Conservation (phyloP, 2,888 invertebrate species). For the Ectemnius cavifrons region DNA sequence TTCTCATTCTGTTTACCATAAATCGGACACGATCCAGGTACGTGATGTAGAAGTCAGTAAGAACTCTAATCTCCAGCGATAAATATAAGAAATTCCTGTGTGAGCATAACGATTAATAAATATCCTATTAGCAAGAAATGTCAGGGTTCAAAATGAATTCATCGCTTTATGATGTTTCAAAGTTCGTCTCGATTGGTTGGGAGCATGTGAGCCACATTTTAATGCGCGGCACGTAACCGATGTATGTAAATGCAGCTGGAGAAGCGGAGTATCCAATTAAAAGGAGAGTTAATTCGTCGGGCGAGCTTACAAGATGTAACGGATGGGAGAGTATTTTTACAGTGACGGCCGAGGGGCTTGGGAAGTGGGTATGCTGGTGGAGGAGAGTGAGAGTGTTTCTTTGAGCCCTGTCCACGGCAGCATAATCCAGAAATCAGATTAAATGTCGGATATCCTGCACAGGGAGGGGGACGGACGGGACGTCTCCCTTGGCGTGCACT, state of each 20-base stretch:
- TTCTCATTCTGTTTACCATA: conserved; percentile 54
- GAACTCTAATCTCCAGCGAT: conserved; percentile 55
- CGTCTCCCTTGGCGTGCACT: conserved; percentile 66
- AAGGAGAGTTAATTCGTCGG: neutral
- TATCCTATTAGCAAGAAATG: neutral
- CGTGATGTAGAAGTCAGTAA: conserved; percentile 41
- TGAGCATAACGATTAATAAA: conserved; percentile 13
- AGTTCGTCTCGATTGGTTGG: too few relatives aligned
- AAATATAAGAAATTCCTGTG: conserved; percentile 45
- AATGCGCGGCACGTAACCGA: too few relatives aligned
- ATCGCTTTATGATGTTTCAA: too few relatives aligned
- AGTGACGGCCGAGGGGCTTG: conserved; percentile 14
- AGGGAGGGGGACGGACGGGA: conserved; percentile 51
- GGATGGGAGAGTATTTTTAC: neutral
- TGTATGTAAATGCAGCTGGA: too few relatives aligned
- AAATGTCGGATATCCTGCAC: conserved; percentile 78
- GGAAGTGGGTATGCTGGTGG: conserved; percentile 27
- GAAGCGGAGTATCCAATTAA: too few relatives aligned
- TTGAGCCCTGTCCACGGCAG: conserved; percentile 67
- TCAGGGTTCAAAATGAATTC: neutral
- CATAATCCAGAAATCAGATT: conserved; percentile 78
- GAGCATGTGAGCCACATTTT: too few relatives aligned
- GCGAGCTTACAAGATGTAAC: conserved; percentile 4
- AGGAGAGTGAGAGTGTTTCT: conserved; percentile 55
- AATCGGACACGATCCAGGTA: conserved; percentile 38